phyloP scores from a whole-genome alignment of 2,113 vertebrate genomes.

The Thunnus thynnus region DNA sequence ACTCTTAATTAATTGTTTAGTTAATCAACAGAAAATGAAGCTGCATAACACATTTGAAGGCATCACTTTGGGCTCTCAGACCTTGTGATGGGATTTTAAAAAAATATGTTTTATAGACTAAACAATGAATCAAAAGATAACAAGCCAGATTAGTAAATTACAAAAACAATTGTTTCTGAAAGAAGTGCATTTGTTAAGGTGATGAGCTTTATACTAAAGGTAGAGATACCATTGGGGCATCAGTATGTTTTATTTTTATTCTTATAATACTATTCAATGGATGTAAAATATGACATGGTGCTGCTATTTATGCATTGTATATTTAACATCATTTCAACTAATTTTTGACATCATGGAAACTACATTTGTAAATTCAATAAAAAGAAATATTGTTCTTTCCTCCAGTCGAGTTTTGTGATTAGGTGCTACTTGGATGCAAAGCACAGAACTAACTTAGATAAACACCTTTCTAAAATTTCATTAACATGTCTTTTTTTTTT shows the following conservation, averaged over 20 bases:
- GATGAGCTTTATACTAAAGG: conserved; percentile 7
- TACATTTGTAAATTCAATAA: conserved; percentile 20
- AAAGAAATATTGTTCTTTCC: background rate
- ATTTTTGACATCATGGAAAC: conserved; percentile 10
- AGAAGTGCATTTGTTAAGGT: background rate
- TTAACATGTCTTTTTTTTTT: background rate
- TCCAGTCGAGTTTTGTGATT: background rate
- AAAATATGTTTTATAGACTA: too few relatives aligned
- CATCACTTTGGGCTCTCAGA: too few relatives aligned
- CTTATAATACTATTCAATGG: background rate
- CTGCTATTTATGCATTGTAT: conserved; percentile 26
- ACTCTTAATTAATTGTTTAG: too few relatives aligned
- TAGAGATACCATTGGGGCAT: background rate
- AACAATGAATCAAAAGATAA: too few relatives aligned
- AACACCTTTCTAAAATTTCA: background rate
- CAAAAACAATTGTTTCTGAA: background rate
- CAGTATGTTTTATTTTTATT: background rate
- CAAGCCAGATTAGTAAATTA: too few relatives aligned
- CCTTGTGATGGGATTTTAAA: too few relatives aligned
- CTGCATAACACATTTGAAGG: too few relatives aligned
- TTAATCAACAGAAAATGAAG: too few relatives aligned
- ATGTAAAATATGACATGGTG: conserved; percentile 23
- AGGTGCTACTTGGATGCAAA: too few relatives aligned
- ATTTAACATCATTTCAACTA: background rate
- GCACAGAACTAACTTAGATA: background rate